Evolutionary conservation across 2,797 vertebrate genomes (phyloP).

Genomic region (Sarcoramphus papa): DNA sequence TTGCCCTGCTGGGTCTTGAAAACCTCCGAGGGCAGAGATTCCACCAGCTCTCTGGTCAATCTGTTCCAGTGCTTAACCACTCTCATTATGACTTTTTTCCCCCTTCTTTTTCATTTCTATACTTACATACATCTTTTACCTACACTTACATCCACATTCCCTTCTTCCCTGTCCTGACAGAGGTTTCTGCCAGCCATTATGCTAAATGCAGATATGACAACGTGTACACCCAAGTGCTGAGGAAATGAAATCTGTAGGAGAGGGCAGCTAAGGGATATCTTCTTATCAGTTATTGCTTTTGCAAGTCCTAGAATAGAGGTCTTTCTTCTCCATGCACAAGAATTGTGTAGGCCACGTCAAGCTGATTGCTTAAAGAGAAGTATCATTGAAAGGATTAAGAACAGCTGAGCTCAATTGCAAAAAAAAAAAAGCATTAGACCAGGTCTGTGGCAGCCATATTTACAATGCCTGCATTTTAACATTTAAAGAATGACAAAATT

Average conservation of each 20-base stretch:
- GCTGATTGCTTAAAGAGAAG: neutral
- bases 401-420: neutral
- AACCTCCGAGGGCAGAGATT: neutral
- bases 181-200: neutral
- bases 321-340: neutral
- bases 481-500: neutral
- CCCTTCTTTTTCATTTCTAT: neutral
- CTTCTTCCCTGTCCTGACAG: neutral
- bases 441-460: neutral
- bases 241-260: neutral
- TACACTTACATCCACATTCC: neutral
- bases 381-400: neutral
- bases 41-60: neutral
- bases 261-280: neutral
- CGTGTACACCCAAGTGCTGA: neutral
- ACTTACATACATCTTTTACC: neutral
- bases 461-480: neutral
- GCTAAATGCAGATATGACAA: neutral
- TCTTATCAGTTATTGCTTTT: neutral
- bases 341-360: neutral
- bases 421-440: neutral
- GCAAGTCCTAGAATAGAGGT: neutral
- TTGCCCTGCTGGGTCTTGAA: neutral
- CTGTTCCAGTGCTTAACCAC: neutral
- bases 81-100: accelerated